Evolutionary conservation across 2,888 invertebrate species (phyloP).

Genomic region (Mycalesis mineus): DNA sequence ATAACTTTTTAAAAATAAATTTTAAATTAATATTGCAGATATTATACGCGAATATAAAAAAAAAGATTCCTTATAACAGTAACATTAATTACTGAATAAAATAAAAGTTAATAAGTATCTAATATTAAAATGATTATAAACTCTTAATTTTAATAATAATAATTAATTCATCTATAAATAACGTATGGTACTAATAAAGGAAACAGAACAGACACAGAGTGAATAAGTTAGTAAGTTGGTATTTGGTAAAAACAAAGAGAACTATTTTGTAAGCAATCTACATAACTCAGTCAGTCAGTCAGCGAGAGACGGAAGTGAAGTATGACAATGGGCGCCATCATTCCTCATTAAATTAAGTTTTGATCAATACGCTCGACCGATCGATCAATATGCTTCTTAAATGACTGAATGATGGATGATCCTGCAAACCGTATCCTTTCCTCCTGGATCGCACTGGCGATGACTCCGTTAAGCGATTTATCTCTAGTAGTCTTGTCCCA

Average conservation of each 20-base stretch:
- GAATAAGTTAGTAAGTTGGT: background rate
- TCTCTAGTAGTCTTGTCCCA: no score
- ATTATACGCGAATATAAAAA: background rate
- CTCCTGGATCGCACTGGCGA: no score
- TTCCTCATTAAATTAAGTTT: no score
- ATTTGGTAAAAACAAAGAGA: conserved; percentile 5
- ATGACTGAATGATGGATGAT: no score
- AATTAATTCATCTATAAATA: conserved; percentile 4
- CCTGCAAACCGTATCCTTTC: no score
- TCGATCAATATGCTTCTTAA: no score
- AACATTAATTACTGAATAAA: conserved; percentile 2
- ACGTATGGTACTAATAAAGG: background rate
- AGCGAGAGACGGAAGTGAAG: no score
- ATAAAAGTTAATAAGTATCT: background rate
- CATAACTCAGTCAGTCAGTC: no score
- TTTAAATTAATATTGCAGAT: conserved; percentile 1
- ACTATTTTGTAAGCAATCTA: no score
- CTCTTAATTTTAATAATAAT: conserved; percentile 4
- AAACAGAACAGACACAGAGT: background rate
- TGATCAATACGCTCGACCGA: no score
- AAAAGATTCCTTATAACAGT: background rate
- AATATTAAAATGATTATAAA: conserved; percentile 3
- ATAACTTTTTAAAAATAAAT: background rate
- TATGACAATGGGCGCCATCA: no score
- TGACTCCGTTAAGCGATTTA: no score